Percentiles rank a stretch among this genome's conserved stretches.
Evolutionary conservation across 2,797 vertebrate genomes (phyloP).

Genomic region (Paramormyrops hopkinsi): DNA sequence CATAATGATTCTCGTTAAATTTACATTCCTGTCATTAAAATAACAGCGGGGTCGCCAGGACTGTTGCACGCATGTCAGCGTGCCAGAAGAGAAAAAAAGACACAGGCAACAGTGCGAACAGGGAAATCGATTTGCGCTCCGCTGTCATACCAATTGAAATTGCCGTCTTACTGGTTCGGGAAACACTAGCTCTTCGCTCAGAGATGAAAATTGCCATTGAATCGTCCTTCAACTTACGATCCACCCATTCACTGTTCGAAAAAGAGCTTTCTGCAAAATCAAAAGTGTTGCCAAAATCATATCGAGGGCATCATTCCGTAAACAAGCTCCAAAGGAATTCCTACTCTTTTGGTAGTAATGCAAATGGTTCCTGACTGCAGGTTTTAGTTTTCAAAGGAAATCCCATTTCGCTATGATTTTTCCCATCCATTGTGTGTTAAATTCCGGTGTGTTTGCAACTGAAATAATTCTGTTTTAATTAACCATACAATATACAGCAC

Average conservation of each 20-base stretch:
- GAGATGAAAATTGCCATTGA: background rate
- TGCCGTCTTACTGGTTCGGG: background rate
- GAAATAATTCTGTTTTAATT: background rate
- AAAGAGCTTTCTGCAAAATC: background rate
- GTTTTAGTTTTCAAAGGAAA: background rate
- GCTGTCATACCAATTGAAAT: background rate
- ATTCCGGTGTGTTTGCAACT: background rate
- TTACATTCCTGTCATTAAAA: background rate
- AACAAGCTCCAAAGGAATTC: background rate
- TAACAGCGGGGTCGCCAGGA: background rate
- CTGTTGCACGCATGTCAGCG: conserved; percentile 12
- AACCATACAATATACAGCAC: background rate
- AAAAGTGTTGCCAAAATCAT: conserved; percentile 3
- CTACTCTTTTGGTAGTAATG: background rate
- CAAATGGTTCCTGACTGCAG: background rate
- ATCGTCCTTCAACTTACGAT: background rate
- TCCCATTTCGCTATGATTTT: background rate
- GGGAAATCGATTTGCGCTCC: conserved; percentile 5
- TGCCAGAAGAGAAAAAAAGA: conserved; percentile 2
- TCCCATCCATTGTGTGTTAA: background rate
- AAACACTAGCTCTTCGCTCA: background rate
- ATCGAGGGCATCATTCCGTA: background rate
- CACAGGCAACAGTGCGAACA: conserved; percentile 14
- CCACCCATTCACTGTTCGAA: background rate
- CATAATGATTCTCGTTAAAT: background rate